Base-by-base conservation (phyloP, 2,888 invertebrate genomes). In the Philhelius pedissequus region DNA sequence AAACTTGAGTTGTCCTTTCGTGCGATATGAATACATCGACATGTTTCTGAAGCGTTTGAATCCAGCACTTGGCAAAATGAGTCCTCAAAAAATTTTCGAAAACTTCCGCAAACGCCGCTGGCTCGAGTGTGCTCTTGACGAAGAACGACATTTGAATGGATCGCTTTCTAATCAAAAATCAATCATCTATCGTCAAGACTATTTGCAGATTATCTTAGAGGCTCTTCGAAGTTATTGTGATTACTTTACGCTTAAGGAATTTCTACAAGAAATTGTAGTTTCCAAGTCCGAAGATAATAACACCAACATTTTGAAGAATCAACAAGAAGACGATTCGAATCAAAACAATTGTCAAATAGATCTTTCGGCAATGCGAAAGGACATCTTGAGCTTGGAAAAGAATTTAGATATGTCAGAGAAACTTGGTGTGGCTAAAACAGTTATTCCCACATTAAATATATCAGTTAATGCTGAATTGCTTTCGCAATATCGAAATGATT, bases 11-110 rank as follows among this genome's bases (percentile, higher is more conserved):
- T 90, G 89, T 22, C 89, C 89, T 0, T 91, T 89, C 80, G 86
- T 91, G 3, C 89, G 90, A 6, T 91, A 86, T 43, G 88, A 89
- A 40, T 89, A 89, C 27, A 89, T 90, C 7, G 88, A 91, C 86
- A 87, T 88, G 25, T 89, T 91, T 45, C 86, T 91, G 11, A 84
- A 70, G 2, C 86, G 84, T 20, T 18, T 87, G 9, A 80, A 87
- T 66, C 68, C 80, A 0, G 69, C 77, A 6, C 2, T 13, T 1
- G 86, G 87, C 3, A 69, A 82, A 0, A 88, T 91, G 78, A 86
- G 87, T 0, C 89, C 89, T 2, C 87, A 88, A 15, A 91, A 91
- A 62, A 88, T 91, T 3, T 83, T 87, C 5, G 86, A 88, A 22
- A 88, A 89, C n/a, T 88, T 91, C 43, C 86, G 88, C 1, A 89